Evolutionary conservation across 2,113 vertebrate genomes (phyloP).

Genomic region (Nycticebus coucang): DNA sequence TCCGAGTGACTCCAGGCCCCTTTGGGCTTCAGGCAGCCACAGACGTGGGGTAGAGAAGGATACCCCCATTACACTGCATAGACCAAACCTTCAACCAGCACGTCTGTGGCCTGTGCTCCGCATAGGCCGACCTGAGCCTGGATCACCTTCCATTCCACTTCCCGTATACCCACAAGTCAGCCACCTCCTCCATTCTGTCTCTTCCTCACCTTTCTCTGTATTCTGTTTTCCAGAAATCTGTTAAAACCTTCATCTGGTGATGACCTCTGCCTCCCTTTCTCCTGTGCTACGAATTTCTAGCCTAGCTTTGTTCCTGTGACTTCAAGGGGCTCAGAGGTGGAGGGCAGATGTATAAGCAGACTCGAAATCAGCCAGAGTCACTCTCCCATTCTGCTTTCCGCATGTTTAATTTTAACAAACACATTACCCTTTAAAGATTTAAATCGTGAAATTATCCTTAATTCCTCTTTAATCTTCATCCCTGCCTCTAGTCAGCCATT

Average conservation of each 20-base stretch:
- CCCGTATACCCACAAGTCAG: too few species aligned
- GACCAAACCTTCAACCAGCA: background rate
- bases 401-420: slow-evolving; percentile 36
- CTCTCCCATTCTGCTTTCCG: slow-evolving; percentile 29
- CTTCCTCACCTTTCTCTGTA: background rate
- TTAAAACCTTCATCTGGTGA: background rate
- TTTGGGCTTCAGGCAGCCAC: background rate
- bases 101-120: background rate
- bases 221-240: slow-evolving; percentile 4
- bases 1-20: too few species aligned
- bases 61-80: rapidly evolving
- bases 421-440: slow-evolving; percentile 28
- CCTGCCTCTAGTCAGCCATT: background rate
- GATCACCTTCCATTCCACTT: background rate
- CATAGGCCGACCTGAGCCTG: background rate
- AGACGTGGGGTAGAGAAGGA: background rate
- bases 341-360: background rate
- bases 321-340: background rate
- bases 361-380: background rate
- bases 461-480: slow-evolving; percentile 31
- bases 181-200: background rate
- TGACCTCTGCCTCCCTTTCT: background rate
- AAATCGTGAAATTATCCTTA: slow-evolving; percentile 45
- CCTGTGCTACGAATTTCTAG: background rate
- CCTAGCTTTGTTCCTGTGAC: background rate